Percentiles rank a stretch among this genome's conserved stretches.
Conservation (phyloP, 1,140 invertebrate genomes). For the Phenacoccus solenopsis region DNA sequence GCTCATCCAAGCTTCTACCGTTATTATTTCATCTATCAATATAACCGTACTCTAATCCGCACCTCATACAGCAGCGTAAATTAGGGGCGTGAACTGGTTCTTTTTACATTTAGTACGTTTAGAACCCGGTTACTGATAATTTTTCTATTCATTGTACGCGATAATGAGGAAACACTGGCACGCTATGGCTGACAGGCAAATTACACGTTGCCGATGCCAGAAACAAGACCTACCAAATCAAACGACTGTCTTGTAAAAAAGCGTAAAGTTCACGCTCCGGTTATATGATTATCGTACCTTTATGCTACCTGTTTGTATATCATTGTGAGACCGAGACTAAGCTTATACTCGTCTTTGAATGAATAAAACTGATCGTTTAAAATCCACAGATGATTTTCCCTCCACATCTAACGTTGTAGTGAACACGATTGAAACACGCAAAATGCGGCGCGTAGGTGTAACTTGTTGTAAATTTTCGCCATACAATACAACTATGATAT, state of each 20-base stretch:
- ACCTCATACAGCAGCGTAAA: neutral
- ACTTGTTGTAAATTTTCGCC: neutral
- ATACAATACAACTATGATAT: neutral
- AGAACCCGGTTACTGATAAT: conserved; percentile 6
- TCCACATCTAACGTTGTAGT: neutral
- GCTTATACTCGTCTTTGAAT: neutral
- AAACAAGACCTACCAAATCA: conserved; percentile 9
- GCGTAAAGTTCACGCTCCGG: neutral
- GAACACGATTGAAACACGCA: neutral
- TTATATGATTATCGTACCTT: conserved; percentile 3
- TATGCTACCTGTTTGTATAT: neutral
- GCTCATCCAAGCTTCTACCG: too few species aligned
- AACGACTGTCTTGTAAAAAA: neutral
- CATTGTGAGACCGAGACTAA: neutral
- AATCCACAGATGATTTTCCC: neutral
- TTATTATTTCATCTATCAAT: too few species aligned
- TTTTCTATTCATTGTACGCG: neutral
- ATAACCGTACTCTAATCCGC: neutral
- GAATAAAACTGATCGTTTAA: neutral
- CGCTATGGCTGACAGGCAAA: conserved; percentile 6
- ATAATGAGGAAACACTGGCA: conserved; percentile 16
- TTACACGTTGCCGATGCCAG: conserved; percentile 8
- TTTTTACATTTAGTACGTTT: neutral
- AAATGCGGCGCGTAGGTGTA: neutral
- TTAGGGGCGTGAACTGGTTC: conserved; percentile 10